A percentile compares a stretch with the other conserved stretches of the same genome.
These are phyloP conservation scores for Drosophila parvula DNA, from an alignment of 1,140 invertebrate species.

Conservation along the genomic window DNA sequence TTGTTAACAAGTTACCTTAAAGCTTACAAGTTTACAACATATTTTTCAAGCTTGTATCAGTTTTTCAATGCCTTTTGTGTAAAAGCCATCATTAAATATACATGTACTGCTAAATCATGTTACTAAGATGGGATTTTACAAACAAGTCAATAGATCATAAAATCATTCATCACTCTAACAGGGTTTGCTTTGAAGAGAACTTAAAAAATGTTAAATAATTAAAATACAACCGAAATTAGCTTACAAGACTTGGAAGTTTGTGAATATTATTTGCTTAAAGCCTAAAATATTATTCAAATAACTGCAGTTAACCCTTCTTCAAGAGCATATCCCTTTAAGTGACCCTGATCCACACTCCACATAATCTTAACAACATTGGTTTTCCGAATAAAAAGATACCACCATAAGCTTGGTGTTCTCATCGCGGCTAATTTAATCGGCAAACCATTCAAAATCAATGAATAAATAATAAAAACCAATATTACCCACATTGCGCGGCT, in stretches of 20 bases:
- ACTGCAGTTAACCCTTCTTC: no score
- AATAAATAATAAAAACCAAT: slow-evolving; percentile 47
- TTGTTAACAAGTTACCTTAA: neutral
- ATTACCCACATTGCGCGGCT: slow-evolving; percentile 35
- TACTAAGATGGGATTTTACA: neutral
- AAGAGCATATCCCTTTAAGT: no score
- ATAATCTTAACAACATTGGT: slow-evolving; percentile 6
- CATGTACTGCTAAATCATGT: neutral
- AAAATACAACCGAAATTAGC: neutral
- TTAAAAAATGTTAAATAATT: neutral
- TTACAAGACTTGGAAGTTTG: neutral
- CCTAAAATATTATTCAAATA: neutral
- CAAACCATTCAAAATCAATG: slow-evolving; percentile 40
- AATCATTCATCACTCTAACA: neutral
- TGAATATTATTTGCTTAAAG: accelerated
- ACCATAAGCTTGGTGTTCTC: slow-evolving; percentile 20
- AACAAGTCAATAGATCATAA: neutral
- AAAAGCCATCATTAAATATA: neutral
- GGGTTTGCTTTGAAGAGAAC: no score
- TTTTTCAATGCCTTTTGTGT: neutral
- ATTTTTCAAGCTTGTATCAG: neutral
- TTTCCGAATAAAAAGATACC: neutral
- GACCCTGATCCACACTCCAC: neutral
- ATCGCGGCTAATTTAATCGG: slow-evolving; percentile 47
- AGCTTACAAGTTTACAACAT: neutral